Conservation (phyloP, 2,888 invertebrate genomes). For the Orthosia gothica region DNA sequence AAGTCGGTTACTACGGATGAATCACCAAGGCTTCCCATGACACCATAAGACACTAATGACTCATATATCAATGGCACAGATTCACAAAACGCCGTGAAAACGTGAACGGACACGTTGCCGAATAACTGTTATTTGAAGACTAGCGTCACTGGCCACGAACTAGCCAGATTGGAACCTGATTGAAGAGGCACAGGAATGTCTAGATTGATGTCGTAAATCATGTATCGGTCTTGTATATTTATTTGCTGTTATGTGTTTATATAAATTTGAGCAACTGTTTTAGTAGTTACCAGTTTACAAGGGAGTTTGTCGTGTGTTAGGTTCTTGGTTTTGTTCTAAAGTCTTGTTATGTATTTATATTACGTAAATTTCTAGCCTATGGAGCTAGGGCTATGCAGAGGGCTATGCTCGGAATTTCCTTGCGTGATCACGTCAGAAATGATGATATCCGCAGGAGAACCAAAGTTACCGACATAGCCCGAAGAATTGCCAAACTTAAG, state of each 20-base stretch:
- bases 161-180: slow-evolving; percentile 57
- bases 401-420: too few relatives aligned
- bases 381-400: too few relatives aligned
- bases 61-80: slow-evolving; percentile 55
- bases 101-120: slow-evolving; percentile 56
- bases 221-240: slow-evolving; percentile 29
- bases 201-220: slow-evolving; percentile 43
- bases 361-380: background rate
- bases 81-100: slow-evolving; percentile 36
- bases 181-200: slow-evolving; percentile 44
- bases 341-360: background rate
- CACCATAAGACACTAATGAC: slow-evolving; percentile 52
- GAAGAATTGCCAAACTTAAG: too few relatives aligned
- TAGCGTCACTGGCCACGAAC: slow-evolving; percentile 21
- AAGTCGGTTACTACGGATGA: slow-evolving; percentile 28
- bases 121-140: slow-evolving; percentile 48
- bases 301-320: background rate
- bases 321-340: background rate
- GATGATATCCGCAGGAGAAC: too few relatives aligned
- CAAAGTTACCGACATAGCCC: too few relatives aligned
- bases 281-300: background rate
- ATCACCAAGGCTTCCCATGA: slow-evolving; percentile 61
- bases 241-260: slow-evolving; percentile 25
- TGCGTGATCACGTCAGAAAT: too few relatives aligned
- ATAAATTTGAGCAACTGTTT: slow-evolving; percentile 17